Conservation (phyloP, 1,140 invertebrate genomes). For the Parasteatoda tepidariorum region DNA sequence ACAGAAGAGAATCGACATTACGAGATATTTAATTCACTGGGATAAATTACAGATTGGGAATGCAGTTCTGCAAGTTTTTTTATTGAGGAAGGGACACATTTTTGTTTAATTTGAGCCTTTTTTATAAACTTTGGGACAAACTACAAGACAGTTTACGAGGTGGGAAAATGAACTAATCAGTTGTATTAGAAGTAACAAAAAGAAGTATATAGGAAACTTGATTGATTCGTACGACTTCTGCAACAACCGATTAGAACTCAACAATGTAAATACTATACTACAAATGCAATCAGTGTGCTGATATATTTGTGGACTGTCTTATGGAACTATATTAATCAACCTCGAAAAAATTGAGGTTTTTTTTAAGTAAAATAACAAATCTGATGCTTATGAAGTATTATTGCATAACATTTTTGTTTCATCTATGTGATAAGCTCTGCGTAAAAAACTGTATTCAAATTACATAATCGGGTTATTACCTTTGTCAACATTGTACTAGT, state of each 20-base stretch:
- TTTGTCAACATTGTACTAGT: slow-evolving; percentile 35
- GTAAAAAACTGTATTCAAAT: slow-evolving; percentile 54
- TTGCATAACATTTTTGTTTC: slow-evolving; percentile 60
- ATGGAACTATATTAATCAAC: slow-evolving; percentile 43
- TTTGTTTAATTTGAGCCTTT: slow-evolving; percentile 45
- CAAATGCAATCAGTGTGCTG: slow-evolving; percentile 34
- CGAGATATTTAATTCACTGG: no score
- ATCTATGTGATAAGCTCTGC: slow-evolving; percentile 55
- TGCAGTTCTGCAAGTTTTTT: background rate
- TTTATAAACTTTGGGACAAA: background rate
- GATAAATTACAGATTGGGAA: no score
- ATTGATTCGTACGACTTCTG: slow-evolving; percentile 30
- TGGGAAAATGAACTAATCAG: slow-evolving; percentile 31
- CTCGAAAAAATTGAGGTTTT: slow-evolving; percentile 29
- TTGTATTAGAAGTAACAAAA: slow-evolving; percentile 37
- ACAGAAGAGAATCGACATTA: no score
- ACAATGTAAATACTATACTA: slow-evolving; percentile 24
- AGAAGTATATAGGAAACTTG: slow-evolving; percentile 52
- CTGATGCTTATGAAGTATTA: slow-evolving; percentile 55
- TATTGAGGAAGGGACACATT: background rate
- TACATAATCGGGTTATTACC: slow-evolving; percentile 16
- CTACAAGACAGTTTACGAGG: slow-evolving; percentile 34
- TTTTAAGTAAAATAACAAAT: slow-evolving; percentile 57
- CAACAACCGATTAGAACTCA: slow-evolving; percentile 28
- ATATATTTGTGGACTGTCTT: slow-evolving; percentile 35